Conservation (phyloP, 1,140 invertebrate species). For the Drosophila sp. region DNA sequence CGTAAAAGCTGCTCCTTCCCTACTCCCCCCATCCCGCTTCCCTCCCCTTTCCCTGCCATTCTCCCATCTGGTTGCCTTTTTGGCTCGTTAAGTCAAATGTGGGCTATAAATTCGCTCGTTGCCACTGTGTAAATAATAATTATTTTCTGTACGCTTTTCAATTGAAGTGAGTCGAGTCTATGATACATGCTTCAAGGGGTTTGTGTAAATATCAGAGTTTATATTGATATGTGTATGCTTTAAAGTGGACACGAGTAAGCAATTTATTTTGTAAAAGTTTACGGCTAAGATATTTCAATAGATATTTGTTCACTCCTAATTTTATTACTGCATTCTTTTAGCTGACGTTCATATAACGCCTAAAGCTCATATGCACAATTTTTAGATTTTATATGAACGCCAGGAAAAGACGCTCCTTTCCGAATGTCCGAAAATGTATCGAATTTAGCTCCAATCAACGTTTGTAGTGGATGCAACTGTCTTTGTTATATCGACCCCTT, state of each 20-base stretch:
- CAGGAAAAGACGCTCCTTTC: background rate
- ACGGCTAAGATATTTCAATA: background rate
- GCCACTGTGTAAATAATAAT: slow-evolving; percentile 74
- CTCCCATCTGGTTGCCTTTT: slow-evolving; percentile 23
- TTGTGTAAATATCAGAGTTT: slow-evolving; percentile 36
- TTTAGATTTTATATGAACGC: slow-evolving; percentile 13
- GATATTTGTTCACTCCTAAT: background rate
- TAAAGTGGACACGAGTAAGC: background rate
- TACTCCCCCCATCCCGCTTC: too few species aligned
- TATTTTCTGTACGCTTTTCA: slow-evolving; percentile 64
- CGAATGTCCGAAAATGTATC: too few species aligned
- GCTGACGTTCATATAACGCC: slow-evolving; percentile 17
- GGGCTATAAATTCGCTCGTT: slow-evolving; percentile 58
- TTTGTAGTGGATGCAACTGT: slow-evolving; percentile 47
- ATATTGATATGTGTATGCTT: background rate
- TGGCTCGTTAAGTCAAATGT: slow-evolving; percentile 67
- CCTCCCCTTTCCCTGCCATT: background rate
- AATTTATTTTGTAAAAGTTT: background rate
- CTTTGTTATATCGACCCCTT: slow-evolving; percentile 32
- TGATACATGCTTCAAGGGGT: slow-evolving; percentile 36
- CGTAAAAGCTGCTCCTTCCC: slow-evolving; percentile 44
- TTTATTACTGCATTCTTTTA: background rate
- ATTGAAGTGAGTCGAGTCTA: slow-evolving; percentile 13
- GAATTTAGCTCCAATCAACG: slow-evolving; percentile 37
- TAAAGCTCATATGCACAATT: slow-evolving; percentile 8